Conservation (phyloP, 2,888 invertebrate genomes). For the Doris montereyensis region DNA sequence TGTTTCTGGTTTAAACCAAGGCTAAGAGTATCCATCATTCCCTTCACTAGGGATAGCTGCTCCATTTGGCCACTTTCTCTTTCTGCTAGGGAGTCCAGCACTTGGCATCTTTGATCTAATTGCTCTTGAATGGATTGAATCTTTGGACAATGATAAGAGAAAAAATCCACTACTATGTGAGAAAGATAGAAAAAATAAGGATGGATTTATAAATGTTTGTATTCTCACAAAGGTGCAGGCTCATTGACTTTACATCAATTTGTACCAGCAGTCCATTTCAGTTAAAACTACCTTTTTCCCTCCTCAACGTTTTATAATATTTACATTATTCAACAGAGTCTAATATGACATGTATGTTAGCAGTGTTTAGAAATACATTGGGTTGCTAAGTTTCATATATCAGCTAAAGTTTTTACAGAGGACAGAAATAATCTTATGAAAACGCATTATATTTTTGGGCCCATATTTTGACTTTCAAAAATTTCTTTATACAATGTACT, state of each 20-base stretch:
- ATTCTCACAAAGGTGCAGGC: too few relatives aligned
- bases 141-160: constrained; percentile 44
- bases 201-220: neutral
- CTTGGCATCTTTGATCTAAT: constrained; percentile 55
- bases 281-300: neutral
- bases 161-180: neutral
- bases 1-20: constrained; percentile 18
- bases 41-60: constrained; percentile 61
- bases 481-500: too few relatives aligned
- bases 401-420: too few relatives aligned
- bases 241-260: neutral
- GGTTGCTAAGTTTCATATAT: too few relatives aligned
- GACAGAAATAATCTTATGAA: too few relatives aligned
- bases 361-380: too few relatives aligned
- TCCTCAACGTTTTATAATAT: too few relatives aligned
- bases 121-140: constrained; percentile 58
- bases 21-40: constrained; percentile 47
- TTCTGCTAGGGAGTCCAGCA: constrained; percentile 56
- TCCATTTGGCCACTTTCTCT: constrained; percentile 58
- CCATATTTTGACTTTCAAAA: too few relatives aligned
- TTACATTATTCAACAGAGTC: too few relatives aligned
- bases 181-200: neutral
- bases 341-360: too few relatives aligned
- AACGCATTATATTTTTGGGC: too few relatives aligned
- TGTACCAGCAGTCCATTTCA: too few relatives aligned